Percentiles rank a stretch among this genome's conserved stretches.
phyloP scores from a whole-genome alignment of 2,113 vertebrate species.

The Bufo gargarizans region DNA sequence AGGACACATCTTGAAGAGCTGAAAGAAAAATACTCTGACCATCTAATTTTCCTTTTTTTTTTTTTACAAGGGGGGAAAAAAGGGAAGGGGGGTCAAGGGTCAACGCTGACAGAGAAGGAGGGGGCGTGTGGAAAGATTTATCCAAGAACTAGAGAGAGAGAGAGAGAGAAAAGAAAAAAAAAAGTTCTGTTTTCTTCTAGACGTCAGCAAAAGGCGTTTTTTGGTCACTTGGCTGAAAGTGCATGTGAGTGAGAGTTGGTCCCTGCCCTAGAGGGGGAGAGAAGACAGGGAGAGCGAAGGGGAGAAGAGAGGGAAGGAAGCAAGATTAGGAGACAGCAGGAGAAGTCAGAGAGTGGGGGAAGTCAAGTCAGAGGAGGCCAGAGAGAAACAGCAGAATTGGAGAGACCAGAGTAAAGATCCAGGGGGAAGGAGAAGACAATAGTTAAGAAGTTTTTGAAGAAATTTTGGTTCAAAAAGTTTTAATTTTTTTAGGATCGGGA shows the following conservation, averaged over 20 bases:
- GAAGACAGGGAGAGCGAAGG: conserved; percentile 43
- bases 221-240: conserved; percentile 57
- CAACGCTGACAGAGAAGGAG: conserved; percentile 63
- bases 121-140: conserved; percentile 66
- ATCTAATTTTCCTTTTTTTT: conserved; percentile 48
- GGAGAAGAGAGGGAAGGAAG: conserved; percentile 33
- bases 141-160: conserved; percentile 64
- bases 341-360: conserved; percentile 36
- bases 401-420: neutral
- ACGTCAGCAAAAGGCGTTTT: conserved; percentile 71
- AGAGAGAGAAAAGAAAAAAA: conserved; percentile 60
- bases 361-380: conserved; percentile 13
- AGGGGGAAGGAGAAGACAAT: conserved; percentile 13
- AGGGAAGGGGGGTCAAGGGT: conserved; percentile 60
- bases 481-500: conserved; percentile 3
- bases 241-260: conserved; percentile 51
- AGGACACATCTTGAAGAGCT: conserved; percentile 44
- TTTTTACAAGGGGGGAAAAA: conserved; percentile 11
- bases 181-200: conserved; percentile 67
- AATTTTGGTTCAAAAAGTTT: neutral
- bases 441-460: conserved; percentile 27
- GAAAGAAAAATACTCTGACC: conserved; percentile 47
- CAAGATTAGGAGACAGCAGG: neutral
- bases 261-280: conserved; percentile 57
- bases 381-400: neutral